Percentiles rank a stretch among this genome's conserved stretches.
phyloP scores from a whole-genome alignment of 2,113 vertebrate genomes.

The Amphiprion percula region DNA sequence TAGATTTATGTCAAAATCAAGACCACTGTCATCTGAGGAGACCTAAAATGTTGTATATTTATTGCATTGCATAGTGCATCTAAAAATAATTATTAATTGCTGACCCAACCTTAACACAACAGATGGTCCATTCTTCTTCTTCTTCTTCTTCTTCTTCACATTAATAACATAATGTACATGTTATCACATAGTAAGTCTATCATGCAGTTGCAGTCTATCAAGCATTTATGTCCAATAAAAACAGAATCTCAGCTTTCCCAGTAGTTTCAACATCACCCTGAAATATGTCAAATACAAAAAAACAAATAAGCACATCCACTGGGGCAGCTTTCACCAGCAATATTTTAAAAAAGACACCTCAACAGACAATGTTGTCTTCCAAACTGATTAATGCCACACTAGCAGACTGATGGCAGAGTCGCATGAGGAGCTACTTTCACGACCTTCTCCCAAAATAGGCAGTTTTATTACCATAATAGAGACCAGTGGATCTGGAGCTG shows the following conservation, averaged over 20 bases:
- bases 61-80: background rate
- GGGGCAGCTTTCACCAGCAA: constrained; percentile 29
- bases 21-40: background rate
- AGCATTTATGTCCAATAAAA: constrained; percentile 30
- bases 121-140: background rate
- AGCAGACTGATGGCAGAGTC: constrained; percentile 39
- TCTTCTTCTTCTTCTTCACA: background rate
- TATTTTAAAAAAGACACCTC: constrained; percentile 9
- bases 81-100: constrained; percentile 3
- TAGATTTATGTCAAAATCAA: constrained; percentile 30
- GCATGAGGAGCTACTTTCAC: constrained; percentile 51
- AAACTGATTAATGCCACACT: constrained; percentile 40
- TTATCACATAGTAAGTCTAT: background rate
- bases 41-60: background rate
- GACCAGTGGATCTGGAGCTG: constrained; percentile 61
- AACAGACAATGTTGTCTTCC: constrained; percentile 45
- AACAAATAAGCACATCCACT: constrained; percentile 25
- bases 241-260: background rate
- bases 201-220: background rate
- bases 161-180: too few species aligned
- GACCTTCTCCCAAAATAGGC: constrained; percentile 74
- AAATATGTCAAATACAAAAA: constrained; percentile 40
- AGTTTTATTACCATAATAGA: constrained; percentile 76
- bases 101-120: background rate
- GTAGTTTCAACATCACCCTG: constrained; percentile 2